phyloP scores from a whole-genome alignment of 2,113 vertebrate species.

The Azemiops feae region DNA sequence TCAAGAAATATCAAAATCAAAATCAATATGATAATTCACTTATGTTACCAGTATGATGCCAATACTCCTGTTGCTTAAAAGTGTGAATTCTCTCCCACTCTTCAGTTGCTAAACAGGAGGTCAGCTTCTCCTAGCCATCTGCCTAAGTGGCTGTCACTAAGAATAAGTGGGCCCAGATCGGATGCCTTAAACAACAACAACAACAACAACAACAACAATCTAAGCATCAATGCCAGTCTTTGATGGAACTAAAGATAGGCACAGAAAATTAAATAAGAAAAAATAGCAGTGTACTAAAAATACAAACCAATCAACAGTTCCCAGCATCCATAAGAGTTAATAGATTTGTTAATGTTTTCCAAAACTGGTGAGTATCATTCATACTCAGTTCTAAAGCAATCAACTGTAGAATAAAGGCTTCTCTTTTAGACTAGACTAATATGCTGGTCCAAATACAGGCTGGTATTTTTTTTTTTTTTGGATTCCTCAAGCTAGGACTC shows the following conservation, averaged over 20 bases:
- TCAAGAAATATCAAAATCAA: background rate
- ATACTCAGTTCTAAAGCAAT: background rate
- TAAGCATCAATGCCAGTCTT: background rate
- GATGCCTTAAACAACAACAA: background rate
- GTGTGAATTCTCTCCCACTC: background rate
- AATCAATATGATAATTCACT: background rate
- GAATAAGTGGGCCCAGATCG: background rate
- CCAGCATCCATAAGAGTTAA: background rate
- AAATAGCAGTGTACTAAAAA: background rate
- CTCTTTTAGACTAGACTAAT: background rate
- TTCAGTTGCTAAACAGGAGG: background rate
- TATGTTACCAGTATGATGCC: background rate
- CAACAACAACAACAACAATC: background rate
- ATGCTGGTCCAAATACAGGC: background rate
- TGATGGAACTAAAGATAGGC: background rate
- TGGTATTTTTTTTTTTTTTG: background rate
- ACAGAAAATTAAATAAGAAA: background rate
- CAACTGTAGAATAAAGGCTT: background rate
- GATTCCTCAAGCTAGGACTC: too few species aligned
- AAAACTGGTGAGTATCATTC: background rate
- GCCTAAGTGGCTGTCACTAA: background rate
- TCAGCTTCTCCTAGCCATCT: background rate
- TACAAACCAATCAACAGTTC: background rate
- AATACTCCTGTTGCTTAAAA: background rate
- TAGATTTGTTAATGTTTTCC: background rate